Evolutionary conservation across 2,797 vertebrate genomes (phyloP), one percentile per base, ranked within the genome.

Genomic region (Xerus rutilus): DNA sequence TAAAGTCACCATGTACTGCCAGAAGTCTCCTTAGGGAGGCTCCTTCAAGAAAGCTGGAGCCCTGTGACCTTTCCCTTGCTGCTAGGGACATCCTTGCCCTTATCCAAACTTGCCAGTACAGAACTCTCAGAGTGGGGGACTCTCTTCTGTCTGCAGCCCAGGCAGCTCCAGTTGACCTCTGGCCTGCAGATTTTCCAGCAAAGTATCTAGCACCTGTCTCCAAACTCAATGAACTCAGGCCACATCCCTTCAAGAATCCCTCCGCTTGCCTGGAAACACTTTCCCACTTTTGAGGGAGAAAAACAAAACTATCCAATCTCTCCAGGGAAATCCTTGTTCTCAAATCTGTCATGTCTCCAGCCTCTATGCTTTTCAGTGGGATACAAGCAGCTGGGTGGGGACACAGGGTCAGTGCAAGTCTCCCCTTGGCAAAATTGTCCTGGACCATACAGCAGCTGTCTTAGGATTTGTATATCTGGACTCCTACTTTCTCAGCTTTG

Each of bases 121-220:
- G 59, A 72, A 28, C 9, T 5, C 47, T 39, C 4, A 1, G 20
- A 49, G 32, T 35, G 14, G 17, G 25, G 28, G 35, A 0, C 69
- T 59, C 43, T 32, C 20, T 45, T 74, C 45, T 77, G 65, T 62
- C 32, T 18, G 8, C 14, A 65, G n/a, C 77, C n/a, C 15, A 65
- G 59, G 20, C 45, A 77, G 43, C 39, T 57, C 43, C 25, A 35
- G 30, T 30, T 69, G 70, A 32, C 82, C 45, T 49, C 49, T 35
- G 69, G 35, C 49, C 84, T 69, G 83, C 47, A 69, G 3, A 85
- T 76, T 86, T 57, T 54, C 35, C 81, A 77, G 35, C 49, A 74
- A 84, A 43, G 39, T n/a, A 35, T 64, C 45, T 8, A 32, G 35
- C 8, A 45, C 32, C 62, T 52, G 28, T 2, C 45, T 28, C 15